A percentile compares a stretch with the other conserved stretches of the same genome.
Evolutionary conservation across 2,888 invertebrate genomes (phyloP).

Genomic region (Mythimna vitellina): DNA sequence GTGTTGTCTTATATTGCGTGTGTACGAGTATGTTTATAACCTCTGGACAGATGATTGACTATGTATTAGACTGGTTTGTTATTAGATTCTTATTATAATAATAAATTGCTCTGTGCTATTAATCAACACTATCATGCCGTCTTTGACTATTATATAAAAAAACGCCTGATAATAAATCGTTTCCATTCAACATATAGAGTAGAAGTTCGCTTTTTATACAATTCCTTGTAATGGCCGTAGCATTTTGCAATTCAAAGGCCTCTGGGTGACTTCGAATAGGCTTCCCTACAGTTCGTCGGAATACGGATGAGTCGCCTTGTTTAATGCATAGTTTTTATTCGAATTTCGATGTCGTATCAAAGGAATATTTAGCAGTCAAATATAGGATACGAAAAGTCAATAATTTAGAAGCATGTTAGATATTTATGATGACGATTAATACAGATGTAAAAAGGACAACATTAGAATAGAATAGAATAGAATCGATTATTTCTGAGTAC

Average conservation of each 20-base stretch:
- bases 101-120: conserved; percentile 23
- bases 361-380: conserved; percentile 55
- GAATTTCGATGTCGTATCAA: conserved; percentile 48
- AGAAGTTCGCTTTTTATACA: conserved; percentile 73
- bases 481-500: no score
- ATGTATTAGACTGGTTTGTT: not conserved
- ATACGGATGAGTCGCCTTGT: conserved; percentile 73
- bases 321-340: conserved; percentile 69
- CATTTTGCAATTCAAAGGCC: conserved; percentile 83
- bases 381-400: conserved; percentile 50
- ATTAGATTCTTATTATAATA: conserved; percentile 1
- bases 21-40: conserved; percentile 13
- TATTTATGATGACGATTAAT: conserved; percentile 10
- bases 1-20: conserved; percentile 8
- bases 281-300: conserved; percentile 72
- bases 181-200: conserved; percentile 61
- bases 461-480: no score
- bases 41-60: not conserved
- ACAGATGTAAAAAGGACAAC: conserved; percentile 19
- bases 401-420: conserved; percentile 41
- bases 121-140: conserved; percentile 8
- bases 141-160: conserved; percentile 15
- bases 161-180: conserved; percentile 27
- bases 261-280: conserved; percentile 69
- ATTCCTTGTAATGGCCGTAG: conserved; percentile 75